These are phyloP conservation scores for Parapristionchus giblindavisi DNA, from an alignment of 2,888 invertebrate genomes.

Conservation along the genomic window DNA sequence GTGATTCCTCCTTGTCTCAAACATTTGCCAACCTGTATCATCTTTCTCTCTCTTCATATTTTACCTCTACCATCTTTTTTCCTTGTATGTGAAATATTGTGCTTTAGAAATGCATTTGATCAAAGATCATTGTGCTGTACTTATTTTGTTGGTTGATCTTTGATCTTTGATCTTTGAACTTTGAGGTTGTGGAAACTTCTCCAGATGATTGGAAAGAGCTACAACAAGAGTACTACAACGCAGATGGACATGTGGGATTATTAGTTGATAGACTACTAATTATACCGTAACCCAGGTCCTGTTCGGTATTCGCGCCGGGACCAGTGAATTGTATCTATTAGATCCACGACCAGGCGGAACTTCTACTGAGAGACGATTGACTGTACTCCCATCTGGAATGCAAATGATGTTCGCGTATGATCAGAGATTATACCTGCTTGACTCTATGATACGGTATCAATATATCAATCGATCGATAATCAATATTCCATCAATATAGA, in stretches of 20 bases:
- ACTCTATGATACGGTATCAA: slow-evolving; percentile 2
- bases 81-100: neutral
- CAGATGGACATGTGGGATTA: slow-evolving; percentile 11
- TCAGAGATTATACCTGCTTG: slow-evolving; percentile 24
- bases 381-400: slow-evolving; percentile 21
- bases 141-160: too few relatives aligned
- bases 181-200: slow-evolving; percentile 24
- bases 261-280: neutral
- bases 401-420: slow-evolving; percentile 29
- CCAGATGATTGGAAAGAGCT: slow-evolving; percentile 35
- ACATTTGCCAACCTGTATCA: neutral
- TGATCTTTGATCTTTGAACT: too few relatives aligned
- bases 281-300: slow-evolving; percentile 13
- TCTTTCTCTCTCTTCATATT: neutral
- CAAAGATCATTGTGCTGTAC: too few relatives aligned
- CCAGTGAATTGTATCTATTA: slow-evolving; percentile 21
- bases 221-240: slow-evolving; percentile 22
- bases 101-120: neutral
- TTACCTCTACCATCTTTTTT: too few relatives aligned
- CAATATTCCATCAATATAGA: too few relatives aligned
- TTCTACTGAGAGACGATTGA: slow-evolving; percentile 10
- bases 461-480: neutral
- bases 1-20: neutral
- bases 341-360: slow-evolving; percentile 30
- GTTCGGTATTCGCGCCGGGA: slow-evolving; percentile 23